Conservation (phyloP, 2,888 invertebrate genomes). For the Boloria euphrosyne region DNA sequence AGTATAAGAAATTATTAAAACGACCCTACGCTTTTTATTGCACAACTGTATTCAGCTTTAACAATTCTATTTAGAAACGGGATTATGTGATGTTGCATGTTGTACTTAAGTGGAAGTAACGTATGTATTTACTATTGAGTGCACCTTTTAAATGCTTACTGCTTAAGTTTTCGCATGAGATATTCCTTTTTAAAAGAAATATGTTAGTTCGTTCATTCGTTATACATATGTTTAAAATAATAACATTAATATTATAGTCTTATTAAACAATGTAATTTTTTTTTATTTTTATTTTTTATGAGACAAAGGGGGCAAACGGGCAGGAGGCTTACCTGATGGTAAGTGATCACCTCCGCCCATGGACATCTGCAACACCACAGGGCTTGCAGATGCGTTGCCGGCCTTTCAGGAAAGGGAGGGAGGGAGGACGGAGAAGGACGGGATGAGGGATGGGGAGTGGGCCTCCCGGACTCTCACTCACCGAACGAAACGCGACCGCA, state of each 20-base stretch:
- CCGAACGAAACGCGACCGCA: too few species aligned
- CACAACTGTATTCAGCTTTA: constrained; percentile 38
- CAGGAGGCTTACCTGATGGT: too few species aligned
- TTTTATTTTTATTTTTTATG: too few species aligned
- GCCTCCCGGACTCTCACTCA: too few species aligned
- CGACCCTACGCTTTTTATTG: constrained; percentile 36
- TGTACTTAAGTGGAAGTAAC: constrained; percentile 30
- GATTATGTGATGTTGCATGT: constrained; percentile 34
- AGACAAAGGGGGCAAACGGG: too few species aligned
- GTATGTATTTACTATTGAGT: constrained; percentile 33
- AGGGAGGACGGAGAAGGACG: too few species aligned
- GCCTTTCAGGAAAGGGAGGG: too few species aligned
- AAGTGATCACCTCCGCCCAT: too few species aligned
- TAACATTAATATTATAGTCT: not conserved
- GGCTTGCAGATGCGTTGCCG: too few species aligned
- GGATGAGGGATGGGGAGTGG: too few species aligned
- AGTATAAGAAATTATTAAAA: constrained; percentile 42
- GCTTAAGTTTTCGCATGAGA: constrained; percentile 3
- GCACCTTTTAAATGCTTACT: constrained; percentile 1
- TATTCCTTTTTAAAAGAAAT: constrained; percentile 5
- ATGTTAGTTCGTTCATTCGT: not conserved
- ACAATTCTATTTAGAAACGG: constrained; percentile 38
- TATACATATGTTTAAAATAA: constrained; percentile 3
- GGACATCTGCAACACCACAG: too few species aligned
- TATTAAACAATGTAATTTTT: too few species aligned